Percentiles rank a stretch among this genome's conserved stretches.
Evolutionary conservation across 1,140 invertebrate species (phyloP).

Genomic region (Diploscapter pachys): DNA sequence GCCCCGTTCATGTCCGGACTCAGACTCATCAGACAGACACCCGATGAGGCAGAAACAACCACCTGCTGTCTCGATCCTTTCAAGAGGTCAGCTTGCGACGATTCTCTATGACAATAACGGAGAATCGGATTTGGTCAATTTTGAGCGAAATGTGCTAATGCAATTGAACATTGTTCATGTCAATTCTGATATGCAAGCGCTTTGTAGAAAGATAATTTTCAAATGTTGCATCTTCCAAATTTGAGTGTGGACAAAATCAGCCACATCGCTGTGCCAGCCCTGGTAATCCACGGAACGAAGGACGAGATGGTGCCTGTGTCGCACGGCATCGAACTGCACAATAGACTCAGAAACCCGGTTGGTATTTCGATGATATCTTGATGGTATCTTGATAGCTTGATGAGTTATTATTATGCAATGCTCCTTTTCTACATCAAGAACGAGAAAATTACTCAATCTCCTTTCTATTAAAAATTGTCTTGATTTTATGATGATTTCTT

Average conservation of each 20-base stretch:
- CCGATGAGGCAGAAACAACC: slow-evolving; percentile 16
- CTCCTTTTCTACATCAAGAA: no score
- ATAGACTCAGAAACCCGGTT: slow-evolving; percentile 21
- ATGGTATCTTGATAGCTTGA: no score
- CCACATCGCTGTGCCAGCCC: slow-evolving; percentile 61
- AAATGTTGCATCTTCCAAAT: background rate
- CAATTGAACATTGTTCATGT: background rate
- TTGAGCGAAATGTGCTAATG: background rate
- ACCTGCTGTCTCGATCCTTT: slow-evolving; percentile 34
- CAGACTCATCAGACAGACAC: slow-evolving; percentile 56
- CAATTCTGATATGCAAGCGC: background rate
- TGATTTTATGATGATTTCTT: no score
- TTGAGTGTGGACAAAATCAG: slow-evolving; percentile 51
- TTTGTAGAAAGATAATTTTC: background rate
- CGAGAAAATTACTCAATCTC: no score
- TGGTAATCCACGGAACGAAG: slow-evolving; percentile 63
- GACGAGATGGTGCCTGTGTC: slow-evolving; percentile 63
- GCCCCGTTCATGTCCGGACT: slow-evolving; percentile 63
- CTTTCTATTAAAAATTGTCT: no score
- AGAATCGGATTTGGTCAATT: slow-evolving; percentile 60
- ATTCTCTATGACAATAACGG: background rate
- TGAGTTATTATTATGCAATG: no score
- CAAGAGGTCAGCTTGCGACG: slow-evolving; percentile 12
- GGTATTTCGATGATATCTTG: no score
- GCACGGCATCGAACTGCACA: slow-evolving; percentile 53